phyloP scores from a whole-genome alignment of 2,797 vertebrate genomes.

The Emys orbicularis region DNA sequence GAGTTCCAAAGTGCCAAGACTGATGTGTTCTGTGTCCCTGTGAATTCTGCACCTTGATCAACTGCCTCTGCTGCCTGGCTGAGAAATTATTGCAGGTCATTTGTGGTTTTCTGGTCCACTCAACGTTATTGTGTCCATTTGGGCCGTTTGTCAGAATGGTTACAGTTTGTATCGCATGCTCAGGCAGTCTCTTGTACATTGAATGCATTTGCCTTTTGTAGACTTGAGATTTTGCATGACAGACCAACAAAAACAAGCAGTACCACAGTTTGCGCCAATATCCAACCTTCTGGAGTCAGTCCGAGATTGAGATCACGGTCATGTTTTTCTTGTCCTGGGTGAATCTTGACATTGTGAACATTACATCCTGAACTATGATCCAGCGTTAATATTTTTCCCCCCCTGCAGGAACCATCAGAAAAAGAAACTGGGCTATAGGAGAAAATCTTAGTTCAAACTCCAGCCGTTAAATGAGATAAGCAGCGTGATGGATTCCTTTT shows the following conservation, averaged over 20 bases:
- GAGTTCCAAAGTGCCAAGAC: neutral
- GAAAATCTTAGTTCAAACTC: neutral
- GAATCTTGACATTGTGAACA: constrained; percentile 2
- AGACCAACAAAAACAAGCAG: neutral
- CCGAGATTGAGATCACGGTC: neutral
- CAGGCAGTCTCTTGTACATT: neutral
- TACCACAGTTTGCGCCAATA: neutral
- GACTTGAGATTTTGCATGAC: neutral
- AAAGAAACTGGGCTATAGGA: constrained; percentile 10
- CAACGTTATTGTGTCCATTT: fast-evolving
- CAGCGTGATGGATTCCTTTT: neutral
- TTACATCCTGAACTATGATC: constrained; percentile 19
- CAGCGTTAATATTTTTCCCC: constrained; percentile 30
- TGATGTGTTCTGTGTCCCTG: fast-evolving
- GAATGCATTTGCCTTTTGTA: neutral
- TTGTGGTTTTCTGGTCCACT: neutral
- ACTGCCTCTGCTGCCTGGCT: constrained; percentile 4
- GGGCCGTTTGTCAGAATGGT: neutral
- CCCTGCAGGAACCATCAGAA: constrained; percentile 27
- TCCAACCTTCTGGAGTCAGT: neutral
- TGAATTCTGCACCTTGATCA: neutral
- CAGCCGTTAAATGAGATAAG: neutral
- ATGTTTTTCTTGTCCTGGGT: constrained; percentile 3
- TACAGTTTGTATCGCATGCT: neutral
- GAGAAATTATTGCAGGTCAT: neutral